A percentile compares a stretch with the other conserved stretches of the same genome.
These are phyloP conservation scores for Lagodon rhomboides DNA, from an alignment of 2,797 vertebrate genomes.

Conservation along the genomic window DNA sequence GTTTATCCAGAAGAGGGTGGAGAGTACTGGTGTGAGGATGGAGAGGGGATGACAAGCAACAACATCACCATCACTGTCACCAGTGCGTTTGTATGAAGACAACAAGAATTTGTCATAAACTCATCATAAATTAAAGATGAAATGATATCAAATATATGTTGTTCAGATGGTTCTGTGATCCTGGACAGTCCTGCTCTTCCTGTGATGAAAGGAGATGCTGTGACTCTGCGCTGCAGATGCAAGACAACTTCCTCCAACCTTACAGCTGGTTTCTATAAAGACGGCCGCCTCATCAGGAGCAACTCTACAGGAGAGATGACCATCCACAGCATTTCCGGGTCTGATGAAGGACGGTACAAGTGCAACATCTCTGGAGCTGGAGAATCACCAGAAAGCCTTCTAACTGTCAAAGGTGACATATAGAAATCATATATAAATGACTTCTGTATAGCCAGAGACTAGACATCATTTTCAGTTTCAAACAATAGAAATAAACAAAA, in stretches of 20 bases:
- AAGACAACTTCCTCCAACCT: not conserved
- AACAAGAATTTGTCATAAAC: too few species aligned
- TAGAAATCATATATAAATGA: not conserved
- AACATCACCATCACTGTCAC: constrained; percentile 23
- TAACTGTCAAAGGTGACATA: constrained; percentile 36
- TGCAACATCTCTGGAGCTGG: not conserved
- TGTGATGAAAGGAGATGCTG: constrained; percentile 4
- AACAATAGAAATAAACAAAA: not conserved
- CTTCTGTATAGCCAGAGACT: not conserved
- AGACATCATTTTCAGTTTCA: too few species aligned
- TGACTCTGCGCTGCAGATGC: constrained; percentile 26
- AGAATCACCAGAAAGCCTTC: constrained; percentile 29
- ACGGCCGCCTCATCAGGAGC: not conserved
- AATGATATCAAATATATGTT: not conserved
- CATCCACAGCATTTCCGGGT: constrained; percentile 5
- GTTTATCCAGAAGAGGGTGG: not conserved
- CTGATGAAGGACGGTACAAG: constrained; percentile 41
- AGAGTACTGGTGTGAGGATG: constrained; percentile 48
- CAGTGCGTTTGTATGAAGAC: constrained; percentile 9
- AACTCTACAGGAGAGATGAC: constrained; percentile 14
- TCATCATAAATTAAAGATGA: not conserved
- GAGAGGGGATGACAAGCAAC: not conserved
- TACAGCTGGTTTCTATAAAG: constrained; percentile 41
- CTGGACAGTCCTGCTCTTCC: constrained; percentile 48
- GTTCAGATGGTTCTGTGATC: constrained; percentile 11